phyloP scores from a whole-genome alignment of 2,888 invertebrate genomes.

The Pachycephus smyrnensis region DNA sequence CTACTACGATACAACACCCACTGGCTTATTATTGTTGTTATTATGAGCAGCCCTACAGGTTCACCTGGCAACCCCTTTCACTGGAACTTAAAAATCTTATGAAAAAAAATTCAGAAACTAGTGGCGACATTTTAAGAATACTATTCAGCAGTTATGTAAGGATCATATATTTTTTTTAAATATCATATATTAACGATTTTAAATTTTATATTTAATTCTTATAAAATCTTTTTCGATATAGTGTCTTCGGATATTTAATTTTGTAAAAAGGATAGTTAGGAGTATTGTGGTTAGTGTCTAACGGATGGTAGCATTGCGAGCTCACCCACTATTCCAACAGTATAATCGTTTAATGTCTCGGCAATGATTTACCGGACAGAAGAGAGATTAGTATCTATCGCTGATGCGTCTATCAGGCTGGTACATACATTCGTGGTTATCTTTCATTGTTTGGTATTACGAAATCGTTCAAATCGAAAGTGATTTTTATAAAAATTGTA shows the following conservation, averaged over 20 bases:
- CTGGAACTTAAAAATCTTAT: not conserved
- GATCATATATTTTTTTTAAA: not conserved
- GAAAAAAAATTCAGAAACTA: not conserved
- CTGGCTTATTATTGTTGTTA: conserved; percentile 48
- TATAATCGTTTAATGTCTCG: conserved; percentile 54
- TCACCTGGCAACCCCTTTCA: not conserved
- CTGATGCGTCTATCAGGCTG: conserved; percentile 38
- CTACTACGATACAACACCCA: conserved; percentile 55
- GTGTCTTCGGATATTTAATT: not conserved
- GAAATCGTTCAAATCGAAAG: not conserved
- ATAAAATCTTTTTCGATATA: not conserved
- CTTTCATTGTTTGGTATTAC: not conserved
- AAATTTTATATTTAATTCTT: not conserved
- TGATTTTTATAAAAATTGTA: not conserved
- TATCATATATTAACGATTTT: not conserved
- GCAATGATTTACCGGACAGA: conserved; percentile 59
- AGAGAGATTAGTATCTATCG: conserved; percentile 42
- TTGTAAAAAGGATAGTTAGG: not conserved
- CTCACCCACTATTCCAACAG: not conserved
- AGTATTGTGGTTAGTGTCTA: not conserved
- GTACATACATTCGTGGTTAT: conserved; percentile 19
- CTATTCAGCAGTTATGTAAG: not conserved
- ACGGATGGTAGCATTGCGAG: not conserved
- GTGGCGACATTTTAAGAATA: not conserved
- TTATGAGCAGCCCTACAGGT: conserved; percentile 15